A percentile compares a stretch with the other conserved stretches of the same genome.
Evolutionary conservation across 2,113 vertebrate species (phyloP).

Genomic region (Periophthalmodon schlosseri): DNA sequence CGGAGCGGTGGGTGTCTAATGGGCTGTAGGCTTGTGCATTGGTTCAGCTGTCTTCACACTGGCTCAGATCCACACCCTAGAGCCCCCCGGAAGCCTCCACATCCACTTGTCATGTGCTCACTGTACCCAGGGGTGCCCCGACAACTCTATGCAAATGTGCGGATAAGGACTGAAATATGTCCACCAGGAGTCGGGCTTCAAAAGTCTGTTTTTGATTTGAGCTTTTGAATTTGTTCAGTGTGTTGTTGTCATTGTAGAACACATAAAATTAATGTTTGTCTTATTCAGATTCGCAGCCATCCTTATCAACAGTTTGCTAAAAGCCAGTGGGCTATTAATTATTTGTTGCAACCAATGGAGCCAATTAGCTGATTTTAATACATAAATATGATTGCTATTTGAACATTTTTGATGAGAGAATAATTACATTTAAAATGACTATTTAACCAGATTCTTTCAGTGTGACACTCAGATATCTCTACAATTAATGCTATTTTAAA

Average conservation of each 20-base stretch:
- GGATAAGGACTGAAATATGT: constrained; percentile 53
- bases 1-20: constrained; percentile 82
- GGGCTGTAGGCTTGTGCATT: constrained; percentile 74
- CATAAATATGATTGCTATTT: constrained; percentile 36
- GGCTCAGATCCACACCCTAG: constrained; percentile 76
- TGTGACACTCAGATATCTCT: constrained; percentile 13
- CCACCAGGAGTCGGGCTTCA: constrained; percentile 50
- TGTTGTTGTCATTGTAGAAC: constrained; percentile 39
- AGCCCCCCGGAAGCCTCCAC: constrained; percentile 73
- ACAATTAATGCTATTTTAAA: constrained; percentile 15
- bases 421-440: constrained; percentile 23
- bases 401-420: constrained; percentile 26
- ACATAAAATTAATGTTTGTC: constrained; percentile 19
- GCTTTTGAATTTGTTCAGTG: constrained; percentile 38
- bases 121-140: constrained; percentile 66
- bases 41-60: constrained; percentile 76
- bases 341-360: constrained; percentile 46
- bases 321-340: constrained; percentile 50
- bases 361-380: constrained; percentile 52
- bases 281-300: constrained; percentile 38
- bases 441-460: constrained; percentile 9
- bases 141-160: constrained; percentile 68
- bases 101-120: constrained; percentile 73
- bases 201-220: constrained; percentile 36
- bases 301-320: constrained; percentile 57